Conservation (phyloP, 23 tunicate species). For the Halocynthia aurantium region DNA sequence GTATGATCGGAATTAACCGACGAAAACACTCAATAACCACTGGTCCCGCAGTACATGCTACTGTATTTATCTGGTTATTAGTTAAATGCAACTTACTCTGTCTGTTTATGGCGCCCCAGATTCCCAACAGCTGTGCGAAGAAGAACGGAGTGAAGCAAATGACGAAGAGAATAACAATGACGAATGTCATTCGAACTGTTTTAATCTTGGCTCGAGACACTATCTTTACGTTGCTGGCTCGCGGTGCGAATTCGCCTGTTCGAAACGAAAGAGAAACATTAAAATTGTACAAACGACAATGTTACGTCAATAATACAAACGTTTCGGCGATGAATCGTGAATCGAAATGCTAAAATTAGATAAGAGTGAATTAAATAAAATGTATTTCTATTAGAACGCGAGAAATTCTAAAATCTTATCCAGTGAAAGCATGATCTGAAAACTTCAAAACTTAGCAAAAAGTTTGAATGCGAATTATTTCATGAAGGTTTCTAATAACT, state of each 20-base stretch:
- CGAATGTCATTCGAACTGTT: slow-evolving; percentile 90
- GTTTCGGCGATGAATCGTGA: too few species aligned
- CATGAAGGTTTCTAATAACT: too few species aligned
- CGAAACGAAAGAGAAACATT: neutral
- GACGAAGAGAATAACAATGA: slow-evolving; percentile 60
- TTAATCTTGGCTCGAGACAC: slow-evolving; percentile 78
- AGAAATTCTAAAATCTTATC: too few species aligned
- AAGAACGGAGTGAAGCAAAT: slow-evolving; percentile 71
- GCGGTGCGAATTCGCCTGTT: slow-evolving; percentile 38
- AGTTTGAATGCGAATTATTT: too few species aligned
- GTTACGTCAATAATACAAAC: too few species aligned
- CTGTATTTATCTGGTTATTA: neutral
- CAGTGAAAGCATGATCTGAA: too few species aligned
- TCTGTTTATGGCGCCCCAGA: slow-evolving; percentile 25
- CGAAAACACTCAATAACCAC: neutral
- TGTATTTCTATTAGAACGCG: too few species aligned
- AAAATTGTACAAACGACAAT: neutral
- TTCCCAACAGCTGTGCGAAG: slow-evolving; percentile 31
- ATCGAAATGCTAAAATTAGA: too few species aligned
- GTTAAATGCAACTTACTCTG: slow-evolving; percentile 16
- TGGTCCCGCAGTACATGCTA: neutral
- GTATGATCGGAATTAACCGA: neutral
- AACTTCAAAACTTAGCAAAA: too few species aligned
- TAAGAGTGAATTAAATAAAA: too few species aligned
- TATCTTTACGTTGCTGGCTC: slow-evolving; percentile 65